phyloP scores from a whole-genome alignment of 2,888 invertebrate genomes.

The Microplitis manilae region DNA sequence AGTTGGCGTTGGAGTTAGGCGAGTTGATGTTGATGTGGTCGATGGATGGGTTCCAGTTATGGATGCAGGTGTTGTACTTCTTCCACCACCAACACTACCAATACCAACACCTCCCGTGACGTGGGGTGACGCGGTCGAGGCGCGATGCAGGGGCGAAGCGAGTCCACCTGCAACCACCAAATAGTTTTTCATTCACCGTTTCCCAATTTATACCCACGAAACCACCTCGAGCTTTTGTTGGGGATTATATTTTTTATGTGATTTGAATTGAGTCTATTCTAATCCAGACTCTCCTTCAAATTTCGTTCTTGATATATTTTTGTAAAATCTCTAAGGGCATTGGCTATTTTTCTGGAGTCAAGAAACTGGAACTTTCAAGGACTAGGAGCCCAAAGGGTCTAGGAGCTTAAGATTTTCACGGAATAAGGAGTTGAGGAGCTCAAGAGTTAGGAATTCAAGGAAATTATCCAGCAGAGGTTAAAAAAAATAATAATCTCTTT shows the following conservation, averaged over 20 bases:
- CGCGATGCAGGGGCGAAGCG: conserved; percentile 71
- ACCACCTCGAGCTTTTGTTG: conserved; percentile 45
- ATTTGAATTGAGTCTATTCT: conserved; percentile 17
- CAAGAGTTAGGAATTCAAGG: no score
- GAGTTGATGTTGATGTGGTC: conserved; percentile 34
- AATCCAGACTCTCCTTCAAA: conserved; percentile 66
- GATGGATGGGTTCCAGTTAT: conserved; percentile 69
- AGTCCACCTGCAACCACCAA: conserved; percentile 69
- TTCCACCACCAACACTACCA: conserved; percentile 56
- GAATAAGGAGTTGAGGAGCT: no score
- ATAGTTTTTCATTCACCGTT: conserved; percentile 37
- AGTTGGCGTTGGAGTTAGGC: conserved; percentile 59
- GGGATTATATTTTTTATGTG: conserved; percentile 2
- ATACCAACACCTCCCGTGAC: conserved; percentile 61
- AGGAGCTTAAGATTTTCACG: no score
- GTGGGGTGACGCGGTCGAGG: conserved; percentile 71
- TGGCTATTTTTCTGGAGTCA: no score
- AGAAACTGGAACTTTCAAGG: no score
- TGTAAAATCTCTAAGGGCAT: conserved; percentile 4
- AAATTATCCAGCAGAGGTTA: no score
- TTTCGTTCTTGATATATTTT: conserved; percentile 50
- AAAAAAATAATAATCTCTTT: no score
- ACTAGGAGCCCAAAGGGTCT: no score
- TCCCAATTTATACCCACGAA: conserved; percentile 26
- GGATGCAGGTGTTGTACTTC: conserved; percentile 62